Evolutionary conservation across 1,140 invertebrate species (phyloP), one percentile per base, ranked within the genome.

Genomic region (Drosophila sproati): DNA sequence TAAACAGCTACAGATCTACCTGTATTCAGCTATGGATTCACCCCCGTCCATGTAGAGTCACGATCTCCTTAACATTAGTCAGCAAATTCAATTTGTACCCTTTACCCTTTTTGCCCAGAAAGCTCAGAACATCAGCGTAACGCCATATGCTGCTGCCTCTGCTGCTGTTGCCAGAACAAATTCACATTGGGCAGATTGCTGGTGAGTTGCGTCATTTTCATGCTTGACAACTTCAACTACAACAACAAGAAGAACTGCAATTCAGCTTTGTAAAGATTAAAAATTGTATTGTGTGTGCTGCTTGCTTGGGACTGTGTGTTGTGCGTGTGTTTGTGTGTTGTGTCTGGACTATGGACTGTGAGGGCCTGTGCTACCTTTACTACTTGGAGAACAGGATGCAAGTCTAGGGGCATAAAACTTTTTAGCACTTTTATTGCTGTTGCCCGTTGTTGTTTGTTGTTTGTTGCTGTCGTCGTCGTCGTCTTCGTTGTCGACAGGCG

Each of bases 381-480:
- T 74, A 76, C 80, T 75, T 70, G 50, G 10, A 43, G 55, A 51
- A 87, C 83, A 87, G 83, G 83, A 88, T 87, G 80, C 77, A 87
- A 70, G 79, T 45, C 80, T 77, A 81, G 80, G 79, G 77, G 83
- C 77, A 88, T 87, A 71, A 73, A 87, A 87, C 80, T 87, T 87
- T 87, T 87, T 88, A 87, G 83, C 83, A 88, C 82, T 87, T 87
- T 88, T 88, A 80, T 87, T 87, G 83, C 68, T 73, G 77, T 43
- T 78, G 73, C 20, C 34, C 47, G 52, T 47, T 80, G 54, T 39
- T 60, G 78, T 47, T 10, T 62, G 54, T 45, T 73, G 67, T 62
- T 39, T 73, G 77, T 37, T 78, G 76, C 20, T 39, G 37, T 29
- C 39, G 62, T 62, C 57, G 62, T 62, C 57, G 67, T 35, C 57